Conservation (phyloP, 1,140 invertebrate species). For the silkworm (Bombyx mori) region ASM3026992v2 NC_085115.1:5906501-5907000, state of each 20-base stretch:
- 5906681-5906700: background rate
- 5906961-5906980: no score
- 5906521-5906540: no score
- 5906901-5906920: background rate
- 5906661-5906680: no score
- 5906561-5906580: no score
- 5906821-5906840: conserved; percentile 22
- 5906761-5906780: conserved; percentile 44
- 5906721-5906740: conserved; percentile 44
- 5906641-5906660: no score
- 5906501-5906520: no score
- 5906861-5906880: conserved; percentile 15
- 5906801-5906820: conserved; percentile 54
- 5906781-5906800: conserved; percentile 48
- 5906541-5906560: no score
- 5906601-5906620: no score
- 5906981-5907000: no score
- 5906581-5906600: no score
- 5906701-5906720: conserved; percentile 6
- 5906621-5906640: no score
- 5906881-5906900: conserved; percentile 9
- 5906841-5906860: conserved; percentile 43
- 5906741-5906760: conserved; percentile 53
- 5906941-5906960: no score
- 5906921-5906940: background rate